Base-by-base conservation (phyloP, 64 coral and sea anemone species). In the Montipora sp. region DNA sequence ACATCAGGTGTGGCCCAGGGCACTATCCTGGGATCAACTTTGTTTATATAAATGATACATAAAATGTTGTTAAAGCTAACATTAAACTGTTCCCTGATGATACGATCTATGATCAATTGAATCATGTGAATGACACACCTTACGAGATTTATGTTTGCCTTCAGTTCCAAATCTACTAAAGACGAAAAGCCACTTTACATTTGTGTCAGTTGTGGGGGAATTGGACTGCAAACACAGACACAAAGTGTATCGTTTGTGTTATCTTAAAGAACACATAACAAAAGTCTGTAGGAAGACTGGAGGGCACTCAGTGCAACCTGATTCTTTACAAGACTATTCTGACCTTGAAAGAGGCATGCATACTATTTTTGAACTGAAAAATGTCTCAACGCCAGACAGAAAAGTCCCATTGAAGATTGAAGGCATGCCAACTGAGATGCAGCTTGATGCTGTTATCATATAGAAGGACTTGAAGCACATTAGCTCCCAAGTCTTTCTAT, bases 381-480 rank as follows among this genome's bases (percentile, higher is more conserved):
- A 19, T 19, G 70, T 73, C 36, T 73, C 61, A 67, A 89, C 27
- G 71, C 89, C 87, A 58, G 87, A 94, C 84, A 77, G 89, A 81
- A 89, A 67, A 75, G 51, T 83, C 48, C 24, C 57, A 18, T 79
- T 90, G 14, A 90, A 90, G 27, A 95, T 93, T 78, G 72, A 75
- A 75, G 3, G 21, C 72, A 23, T 21, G 18, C 72, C 53, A 57
- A 6, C 53, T 57, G 53, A 23, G 7, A 23, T 75, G 72, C 72
- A 57, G 47, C 91, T 73, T 23, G 74, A 89, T 69, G 80, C 48
- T 46, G 89, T 36, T 36, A 36, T 36, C 36, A 36, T 36, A 36
- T 36, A 2, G 36, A 36, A 36, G 36, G 20, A 90, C 76, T 0
- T 59, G 81, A 6, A 75, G 55, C 51, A 88, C 76, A 27, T 67